phyloP scores from a whole-genome alignment of 2,888 invertebrate genomes.

The Adineta ricciae region DNA sequence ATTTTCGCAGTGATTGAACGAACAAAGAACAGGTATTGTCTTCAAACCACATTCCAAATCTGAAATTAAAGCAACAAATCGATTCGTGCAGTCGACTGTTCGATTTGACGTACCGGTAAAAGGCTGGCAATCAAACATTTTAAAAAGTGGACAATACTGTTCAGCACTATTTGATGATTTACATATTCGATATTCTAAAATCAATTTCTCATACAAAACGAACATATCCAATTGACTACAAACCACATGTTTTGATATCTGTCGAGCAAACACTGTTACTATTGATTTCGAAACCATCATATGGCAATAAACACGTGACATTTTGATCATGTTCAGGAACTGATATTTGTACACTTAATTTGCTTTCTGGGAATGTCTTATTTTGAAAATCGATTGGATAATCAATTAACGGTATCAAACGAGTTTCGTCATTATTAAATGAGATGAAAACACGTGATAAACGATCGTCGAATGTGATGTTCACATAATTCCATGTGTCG shows the following conservation, averaged over 20 bases:
- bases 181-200: not conserved
- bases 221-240: not conserved
- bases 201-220: not conserved
- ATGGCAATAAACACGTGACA: not conserved
- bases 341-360: not conserved
- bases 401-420: not conserved
- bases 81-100: too few relatives aligned
- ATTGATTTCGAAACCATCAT: not conserved
- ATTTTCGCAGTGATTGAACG: not conserved
- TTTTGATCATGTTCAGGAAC: not conserved
- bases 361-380: not conserved
- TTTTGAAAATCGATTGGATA: not conserved
- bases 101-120: conserved; percentile 10
- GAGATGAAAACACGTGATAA: not conserved
- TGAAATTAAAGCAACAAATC: too few relatives aligned
- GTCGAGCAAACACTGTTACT: not conserved
- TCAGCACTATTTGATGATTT: not conserved
- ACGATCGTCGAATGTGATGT: not conserved
- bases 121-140: not conserved
- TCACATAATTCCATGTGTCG: not conserved
- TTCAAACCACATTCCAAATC: not conserved
- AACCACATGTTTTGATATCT: not conserved
- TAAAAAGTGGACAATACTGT: conserved; percentile 17
- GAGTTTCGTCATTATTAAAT: not conserved
- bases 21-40: conserved; percentile 7